These are phyloP conservation scores for Pegoplata infirma DNA, from an alignment of 2,888 invertebrate genomes.

Conservation along the genomic window DNA sequence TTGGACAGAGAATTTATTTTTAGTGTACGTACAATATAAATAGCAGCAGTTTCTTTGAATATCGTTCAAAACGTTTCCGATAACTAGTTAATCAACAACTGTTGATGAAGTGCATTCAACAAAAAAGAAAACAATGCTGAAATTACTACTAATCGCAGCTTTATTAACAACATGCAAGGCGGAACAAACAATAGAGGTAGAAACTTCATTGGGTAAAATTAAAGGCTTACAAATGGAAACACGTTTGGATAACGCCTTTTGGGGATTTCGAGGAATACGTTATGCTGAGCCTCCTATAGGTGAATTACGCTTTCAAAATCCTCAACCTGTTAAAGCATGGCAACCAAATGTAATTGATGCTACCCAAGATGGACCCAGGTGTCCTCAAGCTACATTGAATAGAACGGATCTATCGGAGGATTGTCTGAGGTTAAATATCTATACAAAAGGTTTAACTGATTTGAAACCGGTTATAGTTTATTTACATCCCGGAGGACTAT, in stretches of 20 bases:
- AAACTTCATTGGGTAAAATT: conserved; percentile 71
- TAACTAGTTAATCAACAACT: too few relatives aligned
- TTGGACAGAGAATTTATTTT: too few relatives aligned
- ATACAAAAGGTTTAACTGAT: conserved; percentile 73
- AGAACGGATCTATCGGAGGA: conserved; percentile 79
- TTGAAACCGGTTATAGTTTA: conserved; percentile 82
- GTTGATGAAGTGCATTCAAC: too few relatives aligned
- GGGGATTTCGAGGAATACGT: conserved; percentile 74
- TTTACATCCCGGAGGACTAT: conserved; percentile 84
- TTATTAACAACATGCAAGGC: conserved; percentile 14
- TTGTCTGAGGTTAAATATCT: conserved; percentile 81
- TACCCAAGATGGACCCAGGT: conserved; percentile 80
- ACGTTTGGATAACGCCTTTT: conserved; percentile 68
- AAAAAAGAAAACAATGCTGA: background rate
- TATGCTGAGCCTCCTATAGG: conserved; percentile 73
- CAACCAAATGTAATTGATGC: conserved; percentile 79
- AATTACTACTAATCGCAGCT: conserved; percentile 5
- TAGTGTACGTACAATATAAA: too few relatives aligned
- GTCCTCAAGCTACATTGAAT: conserved; percentile 77
- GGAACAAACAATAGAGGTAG: conserved; percentile 63
- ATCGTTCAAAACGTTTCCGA: too few relatives aligned
- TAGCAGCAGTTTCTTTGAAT: too few relatives aligned
- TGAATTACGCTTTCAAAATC: conserved; percentile 75
- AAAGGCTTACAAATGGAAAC: conserved; percentile 69
- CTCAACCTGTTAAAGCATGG: conserved; percentile 79